Base-by-base conservation (phyloP, 2,797 vertebrate genomes). In the Meriones psammophilus region DNA sequence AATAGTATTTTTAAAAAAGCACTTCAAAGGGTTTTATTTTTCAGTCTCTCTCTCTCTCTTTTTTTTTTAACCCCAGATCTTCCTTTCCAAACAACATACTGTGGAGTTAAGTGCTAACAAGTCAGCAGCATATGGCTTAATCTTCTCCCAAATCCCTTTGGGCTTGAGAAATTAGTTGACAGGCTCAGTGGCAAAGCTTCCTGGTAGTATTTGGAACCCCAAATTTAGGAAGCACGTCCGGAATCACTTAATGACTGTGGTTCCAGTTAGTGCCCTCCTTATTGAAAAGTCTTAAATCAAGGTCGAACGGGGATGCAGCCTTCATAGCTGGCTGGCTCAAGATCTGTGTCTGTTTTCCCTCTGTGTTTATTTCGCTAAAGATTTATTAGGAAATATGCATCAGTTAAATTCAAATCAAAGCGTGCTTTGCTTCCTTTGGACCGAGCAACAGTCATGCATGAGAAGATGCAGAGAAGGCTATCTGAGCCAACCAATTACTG, bases 51-150 rank as follows among this genome's bases (percentile, higher is more conserved):
- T 81, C 81, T 68, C 18, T 46, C 5, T 30, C 2, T 54, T 76
- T 71, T 42, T 76, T 76, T 76, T 13, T 46, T 46, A 14, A 14
- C 28, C 78, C 60, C 8, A 92, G 94, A 92, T 95, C 76, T 97
- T 95, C 91, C 69, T 95, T 96, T 96, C n/a, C 89, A 74, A 90
- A 92, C 42, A 94, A 94, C 94, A 96, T 91, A 92, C 97, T 97
- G 94, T 87, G 58, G 83, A 89, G 46, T 92, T 96, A 93, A 96
- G 86, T 91, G 42, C 95, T 73, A 95, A 94, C 3, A 46, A 94
- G 94, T 93, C 85, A 81, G 96, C 89, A 94, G 83, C 97, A 95
- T 97, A 94, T 97, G 97, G 90, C 90, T 96, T 92, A 96, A 96
- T 97, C 96, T 87, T 93, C 56, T 77, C 33, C 87, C 83, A 91